phyloP scores from a whole-genome alignment of 1,140 invertebrate genomes.

The Reticulitermes speratus region DNA sequence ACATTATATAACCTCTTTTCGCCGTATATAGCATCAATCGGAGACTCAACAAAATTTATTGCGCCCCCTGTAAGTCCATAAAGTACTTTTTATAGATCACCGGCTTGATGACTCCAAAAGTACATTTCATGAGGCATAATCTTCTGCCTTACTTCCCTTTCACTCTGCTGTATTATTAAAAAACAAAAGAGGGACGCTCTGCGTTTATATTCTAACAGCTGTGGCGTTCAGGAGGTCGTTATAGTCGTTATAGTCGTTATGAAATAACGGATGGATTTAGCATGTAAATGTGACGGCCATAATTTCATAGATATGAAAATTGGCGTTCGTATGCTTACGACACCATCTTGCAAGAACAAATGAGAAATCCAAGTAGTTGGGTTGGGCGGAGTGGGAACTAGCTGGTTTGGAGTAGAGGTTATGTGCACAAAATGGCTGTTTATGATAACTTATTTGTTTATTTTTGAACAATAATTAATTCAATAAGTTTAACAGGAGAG shows the following conservation, averaged over 20 bases:
- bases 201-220: constrained; percentile 26
- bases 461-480: too few species aligned
- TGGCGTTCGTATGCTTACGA: constrained; percentile 28
- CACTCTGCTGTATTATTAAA: constrained; percentile 23
- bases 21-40: background rate
- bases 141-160: background rate
- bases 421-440: background rate
- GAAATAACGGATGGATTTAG: constrained; percentile 27
- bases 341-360: constrained; percentile 29
- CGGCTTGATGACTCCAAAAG: constrained; percentile 7
- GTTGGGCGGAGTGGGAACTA: background rate
- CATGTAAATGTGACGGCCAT: constrained; percentile 28
- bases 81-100: constrained; percentile 4
- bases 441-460: background rate
- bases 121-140: constrained; percentile 19
- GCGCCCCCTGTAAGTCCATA: background rate
- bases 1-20: background rate
- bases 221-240: constrained; percentile 20
- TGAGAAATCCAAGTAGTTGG: constrained; percentile 21
- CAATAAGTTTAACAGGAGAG: background rate
- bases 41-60: constrained; percentile 14
- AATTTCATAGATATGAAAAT: constrained; percentile 30
- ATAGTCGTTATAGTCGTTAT: constrained; percentile 26
- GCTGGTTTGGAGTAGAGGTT: background rate
- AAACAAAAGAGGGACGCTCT: constrained; percentile 15